A percentile compares a stretch with the other conserved stretches of the same genome.
These are phyloP conservation scores for Meganola albula DNA, from an alignment of 2,888 invertebrate species.

Conservation along the genomic window DNA sequence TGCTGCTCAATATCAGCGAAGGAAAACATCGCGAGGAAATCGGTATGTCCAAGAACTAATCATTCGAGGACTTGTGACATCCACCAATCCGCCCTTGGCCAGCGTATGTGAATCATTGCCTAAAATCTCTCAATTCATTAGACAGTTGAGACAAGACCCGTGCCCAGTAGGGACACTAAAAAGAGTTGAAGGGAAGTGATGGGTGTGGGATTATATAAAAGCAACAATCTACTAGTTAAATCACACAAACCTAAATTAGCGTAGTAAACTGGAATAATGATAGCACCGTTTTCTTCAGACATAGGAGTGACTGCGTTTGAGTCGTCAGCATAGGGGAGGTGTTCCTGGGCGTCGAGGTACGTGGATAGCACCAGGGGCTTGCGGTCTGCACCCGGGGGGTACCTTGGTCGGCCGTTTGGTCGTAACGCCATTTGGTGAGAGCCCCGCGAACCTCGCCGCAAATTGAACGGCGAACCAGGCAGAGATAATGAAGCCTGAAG, in stretches of 20 bases:
- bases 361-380: conserved; percentile 96
- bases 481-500: conserved; percentile 95
- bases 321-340: conserved; percentile 97
- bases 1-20: too few species aligned
- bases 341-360: conserved; percentile 95
- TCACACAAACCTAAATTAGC: conserved; percentile 84
- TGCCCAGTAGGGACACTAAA: too few species aligned
- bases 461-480: conserved; percentile 97
- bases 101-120: too few species aligned
- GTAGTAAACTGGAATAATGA: conserved; percentile 94
- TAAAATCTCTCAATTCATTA: too few species aligned
- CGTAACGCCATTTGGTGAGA: conserved; percentile 95
- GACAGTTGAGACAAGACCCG: too few species aligned
- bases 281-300: conserved; percentile 98
- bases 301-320: conserved; percentile 98
- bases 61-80: too few species aligned
- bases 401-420: conserved; percentile 86
- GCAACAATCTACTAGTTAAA: neutral
- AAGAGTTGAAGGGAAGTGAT: too few species aligned
- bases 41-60: too few species aligned
- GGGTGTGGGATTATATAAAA: too few species aligned
- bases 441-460: conserved; percentile 92
- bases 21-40: too few species aligned
- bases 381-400: conserved; percentile 90
- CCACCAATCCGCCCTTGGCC: too few species aligned